These are phyloP conservation scores for Notarius quadriscutis DNA, from an alignment of 2,113 vertebrate species.

Conservation along the genomic window DNA sequence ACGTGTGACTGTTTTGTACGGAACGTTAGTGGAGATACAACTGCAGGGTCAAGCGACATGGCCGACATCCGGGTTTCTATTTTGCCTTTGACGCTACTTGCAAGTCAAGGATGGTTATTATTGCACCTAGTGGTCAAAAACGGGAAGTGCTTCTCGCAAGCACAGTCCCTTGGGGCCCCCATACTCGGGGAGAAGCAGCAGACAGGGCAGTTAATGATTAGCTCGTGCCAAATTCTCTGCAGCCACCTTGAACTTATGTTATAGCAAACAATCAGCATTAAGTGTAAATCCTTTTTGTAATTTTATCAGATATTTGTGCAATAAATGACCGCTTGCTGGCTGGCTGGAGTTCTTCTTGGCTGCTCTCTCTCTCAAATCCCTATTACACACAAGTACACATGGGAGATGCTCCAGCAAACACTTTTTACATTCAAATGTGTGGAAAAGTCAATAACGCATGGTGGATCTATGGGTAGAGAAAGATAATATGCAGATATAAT, in stretches of 20 bases:
- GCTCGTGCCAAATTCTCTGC: neutral
- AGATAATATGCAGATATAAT: neutral
- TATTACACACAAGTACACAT: neutral
- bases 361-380: too few species aligned
- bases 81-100: too few species aligned
- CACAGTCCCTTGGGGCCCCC: neutral
- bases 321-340: neutral
- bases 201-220: neutral
- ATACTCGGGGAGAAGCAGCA: neutral
- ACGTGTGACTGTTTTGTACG: too few species aligned
- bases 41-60: too few species aligned
- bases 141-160: neutral
- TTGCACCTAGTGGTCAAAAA: neutral
- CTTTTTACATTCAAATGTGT: neutral
- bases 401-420: neutral
- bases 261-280: neutral
- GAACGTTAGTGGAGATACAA: too few species aligned
- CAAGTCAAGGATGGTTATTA: too few species aligned
- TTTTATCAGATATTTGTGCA: neutral
- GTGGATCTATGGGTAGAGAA: neutral
- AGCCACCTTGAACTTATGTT: neutral
- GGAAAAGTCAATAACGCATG: conserved; percentile 1
- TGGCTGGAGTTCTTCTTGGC: neutral
- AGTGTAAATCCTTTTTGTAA: neutral
- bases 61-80: too few species aligned